Conservation (phyloP, 1,140 invertebrate species). For the Amphibalanus amphitrite region DNA sequence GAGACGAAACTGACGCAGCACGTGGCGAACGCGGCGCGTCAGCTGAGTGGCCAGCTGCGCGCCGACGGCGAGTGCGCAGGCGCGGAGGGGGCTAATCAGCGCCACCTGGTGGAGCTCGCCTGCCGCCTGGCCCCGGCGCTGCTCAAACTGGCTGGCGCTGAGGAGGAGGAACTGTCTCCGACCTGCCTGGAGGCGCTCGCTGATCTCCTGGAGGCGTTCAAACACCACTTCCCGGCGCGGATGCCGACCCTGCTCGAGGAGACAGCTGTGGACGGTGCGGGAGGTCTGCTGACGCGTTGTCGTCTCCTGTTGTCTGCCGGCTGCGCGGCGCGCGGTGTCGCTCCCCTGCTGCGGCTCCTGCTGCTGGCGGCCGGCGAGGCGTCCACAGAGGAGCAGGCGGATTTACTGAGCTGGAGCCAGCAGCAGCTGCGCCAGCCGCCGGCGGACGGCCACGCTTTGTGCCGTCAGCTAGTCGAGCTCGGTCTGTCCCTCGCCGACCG, state of each 20-base stretch:
- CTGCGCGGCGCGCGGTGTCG: too few relatives aligned
- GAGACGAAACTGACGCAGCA: not conserved
- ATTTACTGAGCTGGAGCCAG: not conserved
- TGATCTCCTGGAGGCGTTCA: not conserved
- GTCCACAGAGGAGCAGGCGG: not conserved
- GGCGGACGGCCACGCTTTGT: not conserved
- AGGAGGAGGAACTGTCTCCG: not conserved
- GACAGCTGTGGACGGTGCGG: too few relatives aligned
- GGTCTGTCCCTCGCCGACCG: constrained; percentile 24
- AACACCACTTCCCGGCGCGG: not conserved
- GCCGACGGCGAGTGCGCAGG: not conserved
- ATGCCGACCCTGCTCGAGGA: not conserved
- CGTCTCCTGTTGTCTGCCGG: not conserved
- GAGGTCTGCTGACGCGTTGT: not conserved
- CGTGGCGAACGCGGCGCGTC: not conserved
- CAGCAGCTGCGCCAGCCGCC: constrained; percentile 3
- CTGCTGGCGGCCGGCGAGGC: not conserved
- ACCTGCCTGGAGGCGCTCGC: not conserved
- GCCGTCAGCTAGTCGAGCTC: constrained; percentile 19
- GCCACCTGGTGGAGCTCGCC: not conserved
- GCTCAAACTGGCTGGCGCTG: not conserved
- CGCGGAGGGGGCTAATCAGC: not conserved
- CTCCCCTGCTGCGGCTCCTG: not conserved
- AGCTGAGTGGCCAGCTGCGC: constrained; percentile 1
- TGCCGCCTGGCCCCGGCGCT: not conserved